phyloP scores from a whole-genome alignment of 1,140 invertebrate species.

The Stegodyphus mimosarum region DNA sequence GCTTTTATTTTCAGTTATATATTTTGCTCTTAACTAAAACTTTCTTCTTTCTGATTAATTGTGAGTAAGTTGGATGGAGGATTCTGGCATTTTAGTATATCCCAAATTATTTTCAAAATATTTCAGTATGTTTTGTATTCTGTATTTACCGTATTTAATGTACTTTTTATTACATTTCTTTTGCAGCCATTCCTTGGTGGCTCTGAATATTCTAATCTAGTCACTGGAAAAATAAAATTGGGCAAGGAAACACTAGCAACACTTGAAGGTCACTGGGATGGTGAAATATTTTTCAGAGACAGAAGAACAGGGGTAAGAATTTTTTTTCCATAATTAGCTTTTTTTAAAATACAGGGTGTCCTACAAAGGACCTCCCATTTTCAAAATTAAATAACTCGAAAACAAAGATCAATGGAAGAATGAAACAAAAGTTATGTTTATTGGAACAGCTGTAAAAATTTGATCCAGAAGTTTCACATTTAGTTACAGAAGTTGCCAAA shows the following conservation, averaged over 20 bases:
- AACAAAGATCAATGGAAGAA: too few species aligned
- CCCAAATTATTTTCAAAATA: not conserved
- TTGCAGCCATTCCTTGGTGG: conserved; percentile 87
- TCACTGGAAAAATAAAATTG: conserved; percentile 85
- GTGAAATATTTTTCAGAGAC: conserved; percentile 84
- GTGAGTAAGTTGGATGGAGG: not conserved
- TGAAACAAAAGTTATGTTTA: too few species aligned
- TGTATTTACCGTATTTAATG: not conserved
- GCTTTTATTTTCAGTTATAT: not conserved
- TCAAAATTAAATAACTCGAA: too few species aligned
- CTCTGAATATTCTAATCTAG: conserved; percentile 83
- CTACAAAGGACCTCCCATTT: too few species aligned
- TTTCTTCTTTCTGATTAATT: not conserved
- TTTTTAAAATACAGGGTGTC: not conserved
- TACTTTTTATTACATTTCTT: conserved; percentile 20
- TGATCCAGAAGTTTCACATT: too few species aligned
- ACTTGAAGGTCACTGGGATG: conserved; percentile 93
- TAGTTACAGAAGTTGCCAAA: too few species aligned
- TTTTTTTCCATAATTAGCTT: not conserved
- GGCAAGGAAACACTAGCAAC: conserved; percentile 88
- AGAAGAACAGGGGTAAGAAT: conserved; percentile 75
- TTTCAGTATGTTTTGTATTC: not conserved
- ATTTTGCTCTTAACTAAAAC: not conserved
- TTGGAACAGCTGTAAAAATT: too few species aligned
- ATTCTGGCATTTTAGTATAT: not conserved